Conservation (phyloP, 1,140 invertebrate genomes). For the Telenomus remus region DNA sequence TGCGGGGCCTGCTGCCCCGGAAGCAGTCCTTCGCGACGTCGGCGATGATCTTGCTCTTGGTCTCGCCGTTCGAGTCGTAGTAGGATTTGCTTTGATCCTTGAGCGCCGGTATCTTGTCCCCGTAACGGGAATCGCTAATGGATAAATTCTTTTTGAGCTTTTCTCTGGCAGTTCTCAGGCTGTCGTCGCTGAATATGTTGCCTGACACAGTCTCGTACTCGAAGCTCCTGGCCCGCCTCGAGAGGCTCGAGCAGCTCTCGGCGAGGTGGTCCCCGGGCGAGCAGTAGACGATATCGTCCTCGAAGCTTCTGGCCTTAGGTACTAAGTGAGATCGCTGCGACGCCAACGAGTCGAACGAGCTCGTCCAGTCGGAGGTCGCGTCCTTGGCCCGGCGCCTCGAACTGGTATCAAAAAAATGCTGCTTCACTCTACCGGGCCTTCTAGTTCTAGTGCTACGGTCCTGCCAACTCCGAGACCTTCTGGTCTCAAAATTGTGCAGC, state of each 20-base stretch:
- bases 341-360: slow-evolving; percentile 16
- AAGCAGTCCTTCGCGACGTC: slow-evolving; percentile 54
- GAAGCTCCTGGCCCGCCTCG: slow-evolving; percentile 68
- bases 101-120: slow-evolving; percentile 69
- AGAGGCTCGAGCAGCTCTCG: slow-evolving; percentile 29
- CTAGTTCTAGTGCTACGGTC: slow-evolving; percentile 58
- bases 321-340: slow-evolving; percentile 62
- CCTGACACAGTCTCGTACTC: slow-evolving; percentile 69
- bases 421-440: slow-evolving; percentile 31
- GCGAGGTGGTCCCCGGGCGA: slow-evolving; percentile 13
- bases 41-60: slow-evolving; percentile 49
- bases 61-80: slow-evolving; percentile 70
- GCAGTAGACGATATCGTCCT: slow-evolving; percentile 63
- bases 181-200: slow-evolving; percentile 75
- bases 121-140: slow-evolving; percentile 69
- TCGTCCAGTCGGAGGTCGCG: slow-evolving; percentile 14
- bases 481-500: slow-evolving; percentile 40
- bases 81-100: slow-evolving; percentile 72
- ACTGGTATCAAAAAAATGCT: slow-evolving; percentile 45
- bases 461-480: slow-evolving; percentile 63
- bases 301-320: slow-evolving; percentile 65
- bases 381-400: slow-evolving; percentile 35
- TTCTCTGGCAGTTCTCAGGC: slow-evolving; percentile 69
- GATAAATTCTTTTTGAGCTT: slow-evolving; percentile 72
- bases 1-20: slow-evolving; percentile 29